These are phyloP conservation scores for Cryptosula pallasiana DNA, from an alignment of 2,888 invertebrate genomes.

Conservation along the genomic window DNA sequence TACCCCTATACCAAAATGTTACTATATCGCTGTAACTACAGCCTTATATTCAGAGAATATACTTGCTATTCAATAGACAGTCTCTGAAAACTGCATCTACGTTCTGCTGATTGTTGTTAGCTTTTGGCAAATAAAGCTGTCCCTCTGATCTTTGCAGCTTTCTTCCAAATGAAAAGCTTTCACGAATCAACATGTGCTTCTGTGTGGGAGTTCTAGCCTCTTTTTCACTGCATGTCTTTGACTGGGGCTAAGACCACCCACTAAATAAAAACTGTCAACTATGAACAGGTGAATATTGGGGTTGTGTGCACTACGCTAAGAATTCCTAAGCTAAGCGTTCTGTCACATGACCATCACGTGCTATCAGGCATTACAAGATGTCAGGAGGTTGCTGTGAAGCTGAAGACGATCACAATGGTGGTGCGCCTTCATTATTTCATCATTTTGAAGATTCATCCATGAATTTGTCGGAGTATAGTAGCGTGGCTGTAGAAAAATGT, in stretches of 20 bases:
- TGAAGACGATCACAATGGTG: too few species aligned
- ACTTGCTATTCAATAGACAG: too few species aligned
- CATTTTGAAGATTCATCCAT: background rate
- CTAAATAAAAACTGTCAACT: background rate
- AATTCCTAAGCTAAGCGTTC: background rate
- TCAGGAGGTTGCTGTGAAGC: too few species aligned
- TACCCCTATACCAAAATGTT: too few species aligned
- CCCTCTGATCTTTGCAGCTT: background rate
- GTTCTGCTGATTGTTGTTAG: too few species aligned
- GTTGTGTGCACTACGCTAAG: background rate
- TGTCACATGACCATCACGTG: slow-evolving; percentile 20
- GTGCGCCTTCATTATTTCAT: background rate
- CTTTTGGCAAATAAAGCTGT: too few species aligned
- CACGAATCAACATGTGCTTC: background rate
- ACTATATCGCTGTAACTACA: too few species aligned
- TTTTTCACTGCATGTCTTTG: background rate
- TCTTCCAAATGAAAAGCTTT: background rate
- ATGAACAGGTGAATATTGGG: background rate
- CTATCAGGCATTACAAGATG: background rate
- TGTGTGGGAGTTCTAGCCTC: background rate
- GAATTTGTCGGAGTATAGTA: background rate
- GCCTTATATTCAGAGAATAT: too few species aligned
- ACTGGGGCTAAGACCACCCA: background rate
- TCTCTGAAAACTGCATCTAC: too few species aligned
- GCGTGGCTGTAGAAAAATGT: slow-evolving; percentile 15